Conservation (phyloP, 2,888 invertebrate genomes). For the Eupsilia transversa region DNA sequence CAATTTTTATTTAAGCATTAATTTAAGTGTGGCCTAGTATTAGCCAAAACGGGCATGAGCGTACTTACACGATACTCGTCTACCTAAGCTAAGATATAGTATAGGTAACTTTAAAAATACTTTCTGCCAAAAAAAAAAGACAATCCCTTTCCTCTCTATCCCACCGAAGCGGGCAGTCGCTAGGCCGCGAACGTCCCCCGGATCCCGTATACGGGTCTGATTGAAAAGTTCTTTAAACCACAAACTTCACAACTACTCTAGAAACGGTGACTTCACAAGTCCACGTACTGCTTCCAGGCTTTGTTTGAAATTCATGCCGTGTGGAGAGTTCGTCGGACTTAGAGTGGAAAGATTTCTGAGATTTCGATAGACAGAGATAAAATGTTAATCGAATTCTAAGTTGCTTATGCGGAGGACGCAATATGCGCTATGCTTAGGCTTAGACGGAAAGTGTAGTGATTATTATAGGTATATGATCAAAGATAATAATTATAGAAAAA, state of each 20-base stretch:
- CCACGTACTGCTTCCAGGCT: conserved; percentile 58
- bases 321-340: conserved; percentile 50
- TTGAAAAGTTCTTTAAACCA: conserved; percentile 85
- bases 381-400: conserved; percentile 24
- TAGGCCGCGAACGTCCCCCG: conserved; percentile 70
- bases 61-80: not conserved
- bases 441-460: not conserved
- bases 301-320: conserved; percentile 64
- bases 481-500: no score
- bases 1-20: no score
- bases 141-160: conserved; percentile 50
- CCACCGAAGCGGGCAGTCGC: conserved; percentile 65
- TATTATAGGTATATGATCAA: no score
- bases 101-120: not conserved
- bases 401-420: not conserved
- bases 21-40: no score
- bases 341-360: conserved; percentile 36
- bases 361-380: conserved; percentile 26
- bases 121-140: not conserved
- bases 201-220: conserved; percentile 83
- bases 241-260: conserved; percentile 73
- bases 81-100: not conserved
- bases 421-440: not conserved
- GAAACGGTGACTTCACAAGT: conserved; percentile 64
- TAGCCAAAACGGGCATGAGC: no score